phyloP scores from a whole-genome alignment of 2,113 vertebrate genomes.

The Hippoglossus stenolepis region DNA sequence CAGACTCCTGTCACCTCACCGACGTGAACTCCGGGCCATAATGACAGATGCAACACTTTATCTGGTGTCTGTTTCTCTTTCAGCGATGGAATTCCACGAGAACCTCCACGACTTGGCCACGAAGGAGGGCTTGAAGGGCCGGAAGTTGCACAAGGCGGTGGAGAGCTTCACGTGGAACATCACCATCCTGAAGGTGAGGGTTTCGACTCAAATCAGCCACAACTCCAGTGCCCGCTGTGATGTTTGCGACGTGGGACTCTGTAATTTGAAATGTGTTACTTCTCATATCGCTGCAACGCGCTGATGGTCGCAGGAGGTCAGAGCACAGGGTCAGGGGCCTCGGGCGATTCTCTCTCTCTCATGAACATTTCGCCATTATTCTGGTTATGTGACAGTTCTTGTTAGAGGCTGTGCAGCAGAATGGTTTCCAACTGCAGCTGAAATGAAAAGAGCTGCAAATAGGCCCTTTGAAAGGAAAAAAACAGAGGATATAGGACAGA shows the following conservation, averaged over 20 bases:
- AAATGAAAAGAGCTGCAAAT: background rate
- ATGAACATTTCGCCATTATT: no score
- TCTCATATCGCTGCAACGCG: background rate
- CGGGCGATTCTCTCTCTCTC: background rate
- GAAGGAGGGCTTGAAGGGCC: conserved; percentile 95
- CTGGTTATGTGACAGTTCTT: background rate
- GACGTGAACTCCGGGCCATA: background rate
- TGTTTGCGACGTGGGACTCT: background rate
- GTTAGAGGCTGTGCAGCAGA: background rate
- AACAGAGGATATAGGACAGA: background rate
- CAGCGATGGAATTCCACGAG: conserved; percentile 98
- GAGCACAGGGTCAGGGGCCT: background rate
- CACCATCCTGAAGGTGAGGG: conserved; percentile 94
- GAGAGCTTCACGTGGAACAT: conserved; percentile 99
- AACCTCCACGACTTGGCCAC: conserved; percentile 91
- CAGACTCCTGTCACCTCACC: conserved; percentile 19
- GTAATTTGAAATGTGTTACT: background rate
- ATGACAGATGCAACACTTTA: background rate
- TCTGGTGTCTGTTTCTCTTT: conserved; percentile 18
- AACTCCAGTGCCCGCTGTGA: no score
- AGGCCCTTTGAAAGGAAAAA: background rate
- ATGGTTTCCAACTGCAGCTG: no score
- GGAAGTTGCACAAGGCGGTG: conserved; percentile 94
- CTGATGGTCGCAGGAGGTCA: background rate
- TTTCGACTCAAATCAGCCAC: background rate